A percentile compares a stretch with the other conserved stretches of the same genome.
phyloP scores from a whole-genome alignment of 30 jellyfish, hydroid and myxozoan genomes.

The Catostylus mosaicus region DNA sequence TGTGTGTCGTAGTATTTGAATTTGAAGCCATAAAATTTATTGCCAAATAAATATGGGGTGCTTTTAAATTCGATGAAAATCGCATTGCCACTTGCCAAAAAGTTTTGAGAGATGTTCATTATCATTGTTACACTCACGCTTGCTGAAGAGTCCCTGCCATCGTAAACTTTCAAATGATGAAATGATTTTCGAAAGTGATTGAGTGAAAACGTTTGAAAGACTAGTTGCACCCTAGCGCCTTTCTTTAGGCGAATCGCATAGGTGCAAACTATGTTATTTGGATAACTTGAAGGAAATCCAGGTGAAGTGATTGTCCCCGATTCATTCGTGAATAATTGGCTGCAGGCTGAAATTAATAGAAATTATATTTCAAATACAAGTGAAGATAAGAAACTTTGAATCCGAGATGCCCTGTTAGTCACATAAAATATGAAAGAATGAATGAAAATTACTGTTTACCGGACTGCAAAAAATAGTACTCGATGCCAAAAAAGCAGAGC shows the following conservation, averaged over 20 bases:
- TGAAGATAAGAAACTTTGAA: too few species aligned
- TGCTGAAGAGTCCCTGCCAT: not conserved
- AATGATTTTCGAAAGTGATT: not conserved
- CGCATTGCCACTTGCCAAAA: conserved; percentile 11
- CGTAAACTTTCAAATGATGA: not conserved
- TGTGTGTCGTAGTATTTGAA: not conserved
- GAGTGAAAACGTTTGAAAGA: conserved; percentile 2
- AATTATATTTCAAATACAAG: too few species aligned
- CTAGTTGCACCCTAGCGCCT: not conserved
- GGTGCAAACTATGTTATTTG: not conserved
- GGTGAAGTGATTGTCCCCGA: conserved; percentile 7
- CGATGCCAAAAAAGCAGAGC: too few species aligned
- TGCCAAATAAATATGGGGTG: not conserved
- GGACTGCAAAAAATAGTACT: too few species aligned
- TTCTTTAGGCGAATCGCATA: not conserved
- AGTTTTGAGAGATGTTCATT: not conserved
- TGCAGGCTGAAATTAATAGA: not conserved
- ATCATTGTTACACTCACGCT: not conserved
- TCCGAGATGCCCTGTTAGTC: too few species aligned
- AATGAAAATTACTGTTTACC: too few species aligned
- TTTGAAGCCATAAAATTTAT: not conserved
- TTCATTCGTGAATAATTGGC: not conserved
- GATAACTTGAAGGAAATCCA: not conserved
- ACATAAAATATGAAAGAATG: too few species aligned
- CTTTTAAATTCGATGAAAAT: not conserved